These are phyloP conservation scores for Fundulus diaphanus DNA, from an alignment of 2,797 vertebrate species.

Conservation along the genomic window DNA sequence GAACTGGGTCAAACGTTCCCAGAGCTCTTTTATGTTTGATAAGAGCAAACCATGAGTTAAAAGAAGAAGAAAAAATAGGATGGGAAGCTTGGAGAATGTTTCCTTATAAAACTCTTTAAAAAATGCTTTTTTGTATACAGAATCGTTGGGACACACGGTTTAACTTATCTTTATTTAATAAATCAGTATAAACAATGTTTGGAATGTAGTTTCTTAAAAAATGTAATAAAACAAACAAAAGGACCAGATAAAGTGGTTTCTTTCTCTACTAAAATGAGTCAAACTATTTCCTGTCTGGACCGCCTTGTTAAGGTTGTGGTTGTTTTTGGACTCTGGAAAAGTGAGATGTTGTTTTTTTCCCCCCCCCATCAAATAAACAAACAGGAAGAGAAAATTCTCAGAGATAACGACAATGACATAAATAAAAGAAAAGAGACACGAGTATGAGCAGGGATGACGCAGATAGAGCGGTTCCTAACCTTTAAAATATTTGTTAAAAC, in stretches of 20 bases:
- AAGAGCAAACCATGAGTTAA: constrained; percentile 21
- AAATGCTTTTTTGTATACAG: constrained; percentile 3
- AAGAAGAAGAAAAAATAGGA: constrained; percentile 9
- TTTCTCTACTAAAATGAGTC: constrained; percentile 63
- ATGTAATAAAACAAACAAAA: constrained; percentile 14
- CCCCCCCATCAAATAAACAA: constrained; percentile 51
- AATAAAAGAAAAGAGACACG: constrained; percentile 13
- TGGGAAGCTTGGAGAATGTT: neutral
- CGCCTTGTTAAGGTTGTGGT: constrained; percentile 50
- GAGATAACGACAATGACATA: constrained; percentile 33
- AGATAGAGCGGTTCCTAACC: constrained; percentile 13
- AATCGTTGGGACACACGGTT: neutral
- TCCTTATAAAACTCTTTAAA: neutral
- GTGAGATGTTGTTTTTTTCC: constrained; percentile 25
- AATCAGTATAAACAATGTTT: constrained; percentile 36
- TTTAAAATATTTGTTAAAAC: constrained; percentile 34
- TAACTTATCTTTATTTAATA: constrained; percentile 21
- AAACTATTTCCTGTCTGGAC: constrained; percentile 26
- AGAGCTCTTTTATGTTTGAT: constrained; percentile 38
- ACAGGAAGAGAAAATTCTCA: constrained; percentile 31
- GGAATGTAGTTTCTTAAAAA: constrained; percentile 31
- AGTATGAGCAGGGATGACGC: constrained; percentile 29
- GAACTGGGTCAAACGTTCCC: constrained; percentile 23
- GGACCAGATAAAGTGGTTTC: constrained; percentile 39
- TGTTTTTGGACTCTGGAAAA: constrained; percentile 63